Percentiles rank a stretch among this genome's conserved stretches.
Conservation (phyloP, 2,797 vertebrate genomes). For the Leptoclinus maculatus region DNA sequence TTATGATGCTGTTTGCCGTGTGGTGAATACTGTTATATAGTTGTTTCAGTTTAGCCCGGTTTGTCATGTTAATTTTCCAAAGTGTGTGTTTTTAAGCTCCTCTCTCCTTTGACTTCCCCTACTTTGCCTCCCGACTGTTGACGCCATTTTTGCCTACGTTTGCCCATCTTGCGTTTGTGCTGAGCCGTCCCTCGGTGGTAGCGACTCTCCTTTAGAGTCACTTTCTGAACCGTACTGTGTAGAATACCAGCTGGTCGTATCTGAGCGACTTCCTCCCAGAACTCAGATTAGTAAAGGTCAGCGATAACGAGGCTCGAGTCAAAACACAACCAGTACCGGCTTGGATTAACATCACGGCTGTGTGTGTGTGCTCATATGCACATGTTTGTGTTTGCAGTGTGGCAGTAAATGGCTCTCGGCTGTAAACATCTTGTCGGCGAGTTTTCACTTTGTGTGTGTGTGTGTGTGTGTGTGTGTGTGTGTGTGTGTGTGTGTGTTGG, state of each 20-base stretch:
- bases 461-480: slow-evolving; percentile 1
- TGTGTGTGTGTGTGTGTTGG: slow-evolving; percentile 5
- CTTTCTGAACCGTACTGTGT: slow-evolving; percentile 25
- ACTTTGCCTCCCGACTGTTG: neutral
- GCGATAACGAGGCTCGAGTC: slow-evolving; percentile 64
- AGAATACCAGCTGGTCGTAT: slow-evolving; percentile 45
- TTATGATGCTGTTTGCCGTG: neutral
- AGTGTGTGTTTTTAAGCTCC: neutral
- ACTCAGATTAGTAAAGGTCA: slow-evolving; percentile 68
- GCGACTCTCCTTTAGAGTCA: neutral
- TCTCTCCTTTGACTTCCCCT: neutral
- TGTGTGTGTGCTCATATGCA: slow-evolving; percentile 39
- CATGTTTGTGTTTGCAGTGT: slow-evolving; percentile 47
- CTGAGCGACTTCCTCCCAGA: slow-evolving; percentile 48
- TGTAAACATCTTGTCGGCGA: slow-evolving; percentile 49
- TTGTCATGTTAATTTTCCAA: neutral
- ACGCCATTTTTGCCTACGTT: slow-evolving; percentile 17
- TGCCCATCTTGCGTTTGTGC: slow-evolving; percentile 1
- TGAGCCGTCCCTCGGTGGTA: neutral
- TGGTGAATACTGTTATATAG: neutral
- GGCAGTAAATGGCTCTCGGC: slow-evolving; percentile 56
- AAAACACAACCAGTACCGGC: slow-evolving; percentile 57
- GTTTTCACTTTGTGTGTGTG: slow-evolving; percentile 26
- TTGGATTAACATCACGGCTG: slow-evolving; percentile 53
- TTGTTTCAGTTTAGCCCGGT: neutral